Conservation (phyloP, 2,797 vertebrate genomes). For the Salarias fasciatus region DNA sequence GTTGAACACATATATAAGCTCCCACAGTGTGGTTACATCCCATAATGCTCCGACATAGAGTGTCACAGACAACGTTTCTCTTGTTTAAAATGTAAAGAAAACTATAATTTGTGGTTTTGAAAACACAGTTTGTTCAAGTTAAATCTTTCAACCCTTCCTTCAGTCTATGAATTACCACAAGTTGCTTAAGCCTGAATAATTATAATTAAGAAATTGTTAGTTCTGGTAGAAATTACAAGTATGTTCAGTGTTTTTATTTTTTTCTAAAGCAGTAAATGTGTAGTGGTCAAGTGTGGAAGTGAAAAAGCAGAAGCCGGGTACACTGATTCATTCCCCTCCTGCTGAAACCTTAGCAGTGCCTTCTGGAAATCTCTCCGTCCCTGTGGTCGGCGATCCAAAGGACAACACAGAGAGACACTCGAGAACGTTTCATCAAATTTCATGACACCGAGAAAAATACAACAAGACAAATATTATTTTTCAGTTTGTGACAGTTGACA, state of each 20-base stretch:
- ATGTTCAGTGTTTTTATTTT: not conserved
- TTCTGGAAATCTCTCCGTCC: slow-evolving; percentile 69
- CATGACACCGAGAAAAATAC: slow-evolving; percentile 68
- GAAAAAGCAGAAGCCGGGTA: slow-evolving; percentile 59
- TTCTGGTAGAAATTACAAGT: slow-evolving; percentile 21
- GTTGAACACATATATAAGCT: too few species aligned
- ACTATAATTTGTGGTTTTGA: too few species aligned
- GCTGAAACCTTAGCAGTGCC: slow-evolving; percentile 64
- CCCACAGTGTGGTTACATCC: too few species aligned
- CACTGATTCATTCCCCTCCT: slow-evolving; percentile 70
- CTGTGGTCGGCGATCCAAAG: slow-evolving; percentile 53
- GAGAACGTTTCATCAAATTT: slow-evolving; percentile 71
- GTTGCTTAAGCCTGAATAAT: slow-evolving; percentile 4
- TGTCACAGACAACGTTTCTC: too few species aligned
- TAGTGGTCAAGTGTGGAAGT: slow-evolving; percentile 50
- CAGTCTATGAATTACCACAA: not conserved
- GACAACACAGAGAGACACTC: slow-evolving; percentile 61
- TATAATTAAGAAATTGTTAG: slow-evolving; percentile 8
- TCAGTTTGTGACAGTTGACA: slow-evolving; percentile 67
- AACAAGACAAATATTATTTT: slow-evolving; percentile 74
- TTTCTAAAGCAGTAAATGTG: slow-evolving; percentile 24
- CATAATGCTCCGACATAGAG: too few species aligned
- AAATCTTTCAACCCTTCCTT: too few species aligned
- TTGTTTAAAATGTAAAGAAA: too few species aligned
- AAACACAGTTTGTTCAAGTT: too few species aligned